Base-by-base conservation (phyloP, 2,113 vertebrate species). In the Rhizomys pruinosus region DNA sequence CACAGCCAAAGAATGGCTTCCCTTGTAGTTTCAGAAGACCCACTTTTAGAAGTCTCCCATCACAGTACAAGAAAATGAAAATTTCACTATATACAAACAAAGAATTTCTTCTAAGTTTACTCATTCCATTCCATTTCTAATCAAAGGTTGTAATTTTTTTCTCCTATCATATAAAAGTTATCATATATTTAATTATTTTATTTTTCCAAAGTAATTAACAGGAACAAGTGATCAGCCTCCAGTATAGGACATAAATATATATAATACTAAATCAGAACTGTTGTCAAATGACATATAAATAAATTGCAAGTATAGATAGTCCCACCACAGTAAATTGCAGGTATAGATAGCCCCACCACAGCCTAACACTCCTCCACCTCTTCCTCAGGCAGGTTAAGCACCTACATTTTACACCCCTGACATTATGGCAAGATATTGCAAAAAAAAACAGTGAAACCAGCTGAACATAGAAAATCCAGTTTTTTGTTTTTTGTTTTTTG, bases 21-120 rank as follows among this genome's bases (percentile, higher is more conserved):
- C 90, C 87, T 47, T 42, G 37, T 92, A 76, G 32, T 81, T 52
- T 95, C 25, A 37, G 81, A 89, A 91, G 71, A 71, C 37, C 84
- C 11, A 71, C 73, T 92, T 89, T 68, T 72, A 34, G 39, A 72
- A 80, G 3, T 63, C n/a, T 93, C n/a, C 66, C 59, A 85, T 84
- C 71, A 72, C 52, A 89, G 55, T 81, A 10, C 34, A 92, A 74
- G 39, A 94, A 93, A 72, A 91, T 84, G 44, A 82, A 93, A 86
- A 81, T 59, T 90, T 16, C 29, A 80, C 63, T 69, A 16, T 39
- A n/a, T 74, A 71, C 17, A 76, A n/a, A 39, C 63, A 85, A 77
- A 90, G 29, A 94, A 88, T 84, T 87, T 93, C 23, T 96, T 87
- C 72, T 84, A 52, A 87, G 94, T 82, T 84, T 87, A 73, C 27